These are phyloP conservation scores for Halictus rubicundus DNA, from an alignment of 1,140 invertebrate species.

Conservation along the genomic window DNA sequence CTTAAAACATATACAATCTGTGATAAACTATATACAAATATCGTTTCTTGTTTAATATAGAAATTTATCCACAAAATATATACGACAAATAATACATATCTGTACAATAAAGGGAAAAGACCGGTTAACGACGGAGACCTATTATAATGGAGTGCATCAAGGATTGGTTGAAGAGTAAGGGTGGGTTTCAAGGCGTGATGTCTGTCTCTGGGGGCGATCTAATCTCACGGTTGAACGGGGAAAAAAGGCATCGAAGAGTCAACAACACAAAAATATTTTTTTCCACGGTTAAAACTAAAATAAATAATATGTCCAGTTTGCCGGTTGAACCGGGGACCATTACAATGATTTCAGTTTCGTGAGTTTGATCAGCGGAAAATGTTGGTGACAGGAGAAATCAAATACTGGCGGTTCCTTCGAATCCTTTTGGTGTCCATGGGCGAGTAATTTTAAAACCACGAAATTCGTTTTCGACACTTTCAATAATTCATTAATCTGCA, in stretches of 20 bases:
- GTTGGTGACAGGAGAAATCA: conserved; percentile 92
- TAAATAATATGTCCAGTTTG: conserved; percentile 59
- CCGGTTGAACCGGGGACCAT: conserved; percentile 29
- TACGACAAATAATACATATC: conserved; percentile 49
- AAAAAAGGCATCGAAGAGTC: conserved; percentile 27
- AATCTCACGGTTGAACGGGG: conserved; percentile 5
- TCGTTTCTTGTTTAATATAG: conserved; percentile 43
- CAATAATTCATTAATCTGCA: conserved; percentile 90
- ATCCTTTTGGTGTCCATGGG: conserved; percentile 94
- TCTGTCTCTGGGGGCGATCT: too few species aligned
- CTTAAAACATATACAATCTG: conserved; percentile 47
- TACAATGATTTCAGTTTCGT: conserved; percentile 61
- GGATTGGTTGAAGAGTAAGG: background rate
- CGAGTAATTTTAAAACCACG: conserved; percentile 94
- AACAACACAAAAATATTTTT: conserved; percentile 42
- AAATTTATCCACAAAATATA: conserved; percentile 51
- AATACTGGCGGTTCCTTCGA: conserved; percentile 92
- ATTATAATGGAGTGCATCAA: background rate
- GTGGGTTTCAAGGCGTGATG: conserved; percentile 13
- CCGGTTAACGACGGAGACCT: conserved; percentile 26
- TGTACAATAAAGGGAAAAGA: conserved; percentile 38
- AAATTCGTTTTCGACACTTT: conserved; percentile 97
- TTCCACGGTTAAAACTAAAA: conserved; percentile 48
- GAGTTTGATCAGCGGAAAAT: conserved; percentile 95
- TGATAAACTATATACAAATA: conserved; percentile 53